phyloP scores from a whole-genome alignment of 2,113 vertebrate species.

The Tretioscincus oriximinensis region DNA sequence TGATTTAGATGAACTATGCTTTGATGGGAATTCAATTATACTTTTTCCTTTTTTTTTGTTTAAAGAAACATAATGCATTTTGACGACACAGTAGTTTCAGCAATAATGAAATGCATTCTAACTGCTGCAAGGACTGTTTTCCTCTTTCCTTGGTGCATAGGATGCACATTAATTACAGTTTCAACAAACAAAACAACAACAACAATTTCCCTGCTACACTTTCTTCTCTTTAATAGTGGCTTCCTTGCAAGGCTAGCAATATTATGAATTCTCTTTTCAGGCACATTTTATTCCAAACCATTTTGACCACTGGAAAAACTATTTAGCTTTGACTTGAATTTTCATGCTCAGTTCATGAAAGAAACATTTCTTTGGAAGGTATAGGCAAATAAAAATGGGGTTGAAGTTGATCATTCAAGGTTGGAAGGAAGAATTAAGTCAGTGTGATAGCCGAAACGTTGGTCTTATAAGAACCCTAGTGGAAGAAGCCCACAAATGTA shows the following conservation, averaged over 20 bases:
- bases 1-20: conserved; percentile 61
- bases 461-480: no score
- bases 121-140: conserved; percentile 56
- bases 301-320: conserved; percentile 46
- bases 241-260: conserved; percentile 40
- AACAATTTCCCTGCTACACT: conserved; percentile 52
- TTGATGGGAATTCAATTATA: conserved; percentile 66
- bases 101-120: conserved; percentile 65
- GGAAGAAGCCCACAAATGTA: no score
- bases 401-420: conserved; percentile 4
- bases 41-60: conserved; percentile 39
- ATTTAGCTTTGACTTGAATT: conserved; percentile 1
- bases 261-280: conserved; percentile 56
- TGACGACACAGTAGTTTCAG: conserved; percentile 50
- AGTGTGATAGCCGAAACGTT: background rate
- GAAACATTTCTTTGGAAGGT: conserved; percentile 29
- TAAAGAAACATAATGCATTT: conserved; percentile 48
- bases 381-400: conserved; percentile 1
- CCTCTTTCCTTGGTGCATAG: conserved; percentile 48
- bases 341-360: conserved; percentile 17
- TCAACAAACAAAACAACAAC: conserved; percentile 45
- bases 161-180: conserved; percentile 66
- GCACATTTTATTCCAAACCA: conserved; percentile 53
- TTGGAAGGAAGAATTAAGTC: background rate
- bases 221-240: conserved; percentile 53